Base-by-base conservation (phyloP, 1,140 invertebrate species). In the Bombus waltoni region DNA sequence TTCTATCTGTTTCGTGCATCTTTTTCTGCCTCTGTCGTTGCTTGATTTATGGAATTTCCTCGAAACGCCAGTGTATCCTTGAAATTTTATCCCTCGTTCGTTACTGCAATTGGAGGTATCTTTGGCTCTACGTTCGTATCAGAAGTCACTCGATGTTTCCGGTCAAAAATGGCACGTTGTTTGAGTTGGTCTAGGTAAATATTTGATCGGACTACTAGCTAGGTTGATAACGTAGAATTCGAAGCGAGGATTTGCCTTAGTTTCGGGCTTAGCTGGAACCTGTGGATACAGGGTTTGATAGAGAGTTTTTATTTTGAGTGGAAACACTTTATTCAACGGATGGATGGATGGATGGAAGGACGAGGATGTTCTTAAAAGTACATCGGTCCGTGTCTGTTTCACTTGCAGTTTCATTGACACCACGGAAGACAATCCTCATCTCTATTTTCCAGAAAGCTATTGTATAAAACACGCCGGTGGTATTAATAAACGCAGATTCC, bases 1-100 rank as follows among this genome's bases (percentile, higher is more conserved):
- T 83, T 74, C 66, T 85, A 57, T 53, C 71, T 70, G 76, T 59
- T 42, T 78, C 65, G 47, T 76, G 75, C 38, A 10, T 74, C 40
- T 75, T 80, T 65, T 80, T 53, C 70, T n/a, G 13, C 11, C 1
- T 47, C 65, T 8, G 15, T 1, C 13, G n/a, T 38, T 35, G 1
- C 32, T 11, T 15, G 44, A n/a, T 28, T 6, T 18, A 18, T 38
- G 2, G 0, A 65, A 53, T 40, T 80, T 73, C 15, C 68, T 85
- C 83, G 9, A 47, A 62, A 3, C 62, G 11, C 18, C 13, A 10
- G 1, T 4, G 22, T 40, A 38, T 47, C 68, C 74, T 80, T 62
- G 42, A 57, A 62, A 35, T 70, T 72, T 66, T 68, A 32, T 35
- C 25, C 18, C 10, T 3, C 38, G 28, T 35, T 53, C 6, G 42